These are phyloP conservation scores for Drosophila greeni DNA, from an alignment of 2,888 invertebrate species.

Conservation along the genomic window DNA sequence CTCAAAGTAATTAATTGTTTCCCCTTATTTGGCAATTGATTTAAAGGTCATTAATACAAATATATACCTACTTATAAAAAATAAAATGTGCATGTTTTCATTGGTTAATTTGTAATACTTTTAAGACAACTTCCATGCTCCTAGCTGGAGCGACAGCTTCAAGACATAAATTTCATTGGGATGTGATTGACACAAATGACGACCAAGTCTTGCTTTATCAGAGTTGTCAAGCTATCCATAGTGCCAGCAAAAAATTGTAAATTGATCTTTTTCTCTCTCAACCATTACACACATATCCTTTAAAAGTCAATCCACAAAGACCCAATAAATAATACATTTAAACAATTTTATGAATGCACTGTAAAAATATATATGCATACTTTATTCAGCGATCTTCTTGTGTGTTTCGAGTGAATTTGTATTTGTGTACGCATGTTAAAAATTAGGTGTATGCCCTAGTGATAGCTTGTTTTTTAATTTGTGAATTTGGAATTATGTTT, in stretches of 20 bases:
- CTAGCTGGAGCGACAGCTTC: not conserved
- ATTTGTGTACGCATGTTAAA: conserved; percentile 27
- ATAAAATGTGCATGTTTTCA: not conserved
- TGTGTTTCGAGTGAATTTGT: conserved; percentile 40
- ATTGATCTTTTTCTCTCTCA: too few species aligned
- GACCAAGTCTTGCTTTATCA: too few species aligned
- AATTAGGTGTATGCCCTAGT: conserved; percentile 28
- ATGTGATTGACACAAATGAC: not conserved
- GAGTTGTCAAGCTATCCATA: too few species aligned
- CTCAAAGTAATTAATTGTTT: too few species aligned
- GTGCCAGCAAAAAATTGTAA: too few species aligned
- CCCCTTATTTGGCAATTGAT: too few species aligned
- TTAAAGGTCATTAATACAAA: too few species aligned
- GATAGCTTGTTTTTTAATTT: not conserved
- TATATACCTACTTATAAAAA: conserved; percentile 36
- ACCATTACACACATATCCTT: not conserved
- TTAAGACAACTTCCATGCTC: not conserved
- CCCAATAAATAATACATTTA: not conserved
- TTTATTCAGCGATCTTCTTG: conserved; percentile 52
- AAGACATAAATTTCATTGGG: not conserved
- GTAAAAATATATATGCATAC: conserved; percentile 61
- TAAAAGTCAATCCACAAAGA: not conserved
- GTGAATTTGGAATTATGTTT: conserved; percentile 33
- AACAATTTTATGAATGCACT: conserved; percentile 39
- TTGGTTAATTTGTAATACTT: not conserved